Evolutionary conservation across 1,140 invertebrate genomes (phyloP), one percentile per base, ranked within the genome.

Genomic region (Bombus confusus): DNA sequence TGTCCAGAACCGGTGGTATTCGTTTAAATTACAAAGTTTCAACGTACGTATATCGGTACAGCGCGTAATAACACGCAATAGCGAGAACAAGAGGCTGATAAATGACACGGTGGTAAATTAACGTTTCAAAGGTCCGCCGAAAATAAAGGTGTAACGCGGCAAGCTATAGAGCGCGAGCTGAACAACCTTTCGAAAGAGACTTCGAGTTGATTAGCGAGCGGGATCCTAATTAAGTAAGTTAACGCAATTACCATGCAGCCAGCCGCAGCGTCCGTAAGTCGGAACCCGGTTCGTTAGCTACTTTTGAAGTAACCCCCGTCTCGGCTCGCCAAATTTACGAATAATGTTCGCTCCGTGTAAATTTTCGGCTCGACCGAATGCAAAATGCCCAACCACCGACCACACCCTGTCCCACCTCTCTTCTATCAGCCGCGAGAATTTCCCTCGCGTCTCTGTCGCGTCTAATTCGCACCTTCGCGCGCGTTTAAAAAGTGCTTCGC

Each of bases 191-290:
- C 73, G 39, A 83, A 83, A 86, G 47, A 71, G 72, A 83, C 82
- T 82, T 82, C 62, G 52, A 83, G 80, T 77, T 86, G 85, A 86
- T 86, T 83, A 78, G 41, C 80, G 74, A 77, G 41, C 73, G 34
- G 52, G 64, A 80, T 66, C 43, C 62, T 80, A 84, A 85, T 84
- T 84, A 76, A 85, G 66, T 47, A 77, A 84, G 64, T 80, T 79
- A 68, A 85, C 76, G 47, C 43, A 47, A 87, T 87, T 80, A 72
- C 66, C 71, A 59, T 74, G 41, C 25, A 83, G 57, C 57, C 47
- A 1, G 25, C 81, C 72, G 64, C 73, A 59, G 57, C 57, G 47
- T 87, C 74, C 68, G 59, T 62, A 80, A 87, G 86, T 77, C 59
- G 59, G n/a, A 78, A 79, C 68, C 74, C 73, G 75, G 59, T 84